These are phyloP conservation scores for Harpagoxenus sublaevis DNA, from an alignment of 2,888 invertebrate species.

Conservation along the genomic window DNA sequence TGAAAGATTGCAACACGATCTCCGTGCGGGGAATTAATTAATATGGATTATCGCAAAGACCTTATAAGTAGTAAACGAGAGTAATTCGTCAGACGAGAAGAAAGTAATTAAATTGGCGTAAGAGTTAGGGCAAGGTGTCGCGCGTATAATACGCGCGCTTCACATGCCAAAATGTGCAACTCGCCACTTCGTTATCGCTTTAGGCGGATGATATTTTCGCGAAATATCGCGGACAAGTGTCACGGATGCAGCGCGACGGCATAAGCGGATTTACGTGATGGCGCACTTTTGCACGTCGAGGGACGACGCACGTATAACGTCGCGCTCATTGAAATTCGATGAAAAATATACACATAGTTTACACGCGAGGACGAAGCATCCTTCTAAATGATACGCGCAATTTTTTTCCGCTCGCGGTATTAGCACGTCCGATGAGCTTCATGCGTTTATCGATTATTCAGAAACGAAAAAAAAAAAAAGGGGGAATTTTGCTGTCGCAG, in stretches of 20 bases:
- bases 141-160: neutral
- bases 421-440: neutral
- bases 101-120: neutral
- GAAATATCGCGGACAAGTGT: conserved; percentile 50
- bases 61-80: neutral
- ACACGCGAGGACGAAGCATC: neutral
- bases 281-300: conserved; percentile 54
- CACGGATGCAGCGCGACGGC: conserved; percentile 39
- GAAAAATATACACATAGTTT: conserved; percentile 42
- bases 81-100: neutral
- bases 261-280: conserved; percentile 67
- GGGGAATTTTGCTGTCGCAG: conserved; percentile 7
- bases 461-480: neutral
- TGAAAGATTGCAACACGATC: neutral
- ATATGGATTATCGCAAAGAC: neutral
- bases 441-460: conserved; percentile 35
- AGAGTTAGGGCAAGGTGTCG: conserved; percentile 1
- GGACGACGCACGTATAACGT: conserved; percentile 29
- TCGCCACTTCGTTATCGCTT: conserved; percentile 65
- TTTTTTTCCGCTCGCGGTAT: conserved; percentile 31
- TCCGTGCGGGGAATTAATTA: neutral
- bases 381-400: conserved; percentile 2
- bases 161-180: conserved; percentile 27
- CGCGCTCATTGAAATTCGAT: conserved; percentile 69
- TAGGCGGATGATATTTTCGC: conserved; percentile 55